phyloP scores from a whole-genome alignment of 1,140 invertebrate genomes.

The Sarcophaga bullata region DNA sequence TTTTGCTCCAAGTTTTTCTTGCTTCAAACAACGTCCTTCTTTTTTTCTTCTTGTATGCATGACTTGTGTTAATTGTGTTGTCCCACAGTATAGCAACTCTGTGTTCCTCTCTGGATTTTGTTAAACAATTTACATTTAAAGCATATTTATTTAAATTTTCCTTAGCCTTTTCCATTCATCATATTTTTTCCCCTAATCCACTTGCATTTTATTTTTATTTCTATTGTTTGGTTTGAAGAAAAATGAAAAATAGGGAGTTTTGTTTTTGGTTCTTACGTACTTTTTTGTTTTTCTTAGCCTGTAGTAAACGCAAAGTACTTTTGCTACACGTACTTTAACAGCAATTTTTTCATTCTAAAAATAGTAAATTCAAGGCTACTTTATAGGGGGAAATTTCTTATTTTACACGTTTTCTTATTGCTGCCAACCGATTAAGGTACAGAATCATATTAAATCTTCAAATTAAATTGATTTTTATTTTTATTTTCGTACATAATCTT shows the following conservation, averaged over 20 bases:
- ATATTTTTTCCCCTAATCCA: not conserved
- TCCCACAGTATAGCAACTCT: not conserved
- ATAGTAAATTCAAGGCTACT: no score
- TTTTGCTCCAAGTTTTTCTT: not conserved
- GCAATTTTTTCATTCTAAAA: no score
- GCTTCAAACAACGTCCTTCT: not conserved
- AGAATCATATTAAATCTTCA: no score
- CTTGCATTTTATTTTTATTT: no score
- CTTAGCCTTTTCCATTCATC: not conserved
- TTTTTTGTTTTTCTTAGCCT: not conserved
- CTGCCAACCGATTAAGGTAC: no score
- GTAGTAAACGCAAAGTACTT: not conserved
- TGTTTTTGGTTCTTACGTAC: not conserved
- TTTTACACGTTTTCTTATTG: no score
- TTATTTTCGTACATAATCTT: no score
- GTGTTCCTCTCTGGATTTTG: not conserved
- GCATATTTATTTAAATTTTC: slow-evolving; percentile 1
- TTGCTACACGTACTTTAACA: not conserved
- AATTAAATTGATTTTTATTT: no score
- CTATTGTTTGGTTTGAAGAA: no score
- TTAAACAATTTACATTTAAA: slow-evolving; percentile 12
- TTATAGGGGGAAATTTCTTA: no score
- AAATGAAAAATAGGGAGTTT: not conserved
- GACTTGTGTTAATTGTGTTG: not conserved
- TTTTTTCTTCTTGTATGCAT: not conserved